These are phyloP conservation scores for Tillus elongatus DNA, from an alignment of 2,888 invertebrate genomes.

Conservation along the genomic window DNA sequence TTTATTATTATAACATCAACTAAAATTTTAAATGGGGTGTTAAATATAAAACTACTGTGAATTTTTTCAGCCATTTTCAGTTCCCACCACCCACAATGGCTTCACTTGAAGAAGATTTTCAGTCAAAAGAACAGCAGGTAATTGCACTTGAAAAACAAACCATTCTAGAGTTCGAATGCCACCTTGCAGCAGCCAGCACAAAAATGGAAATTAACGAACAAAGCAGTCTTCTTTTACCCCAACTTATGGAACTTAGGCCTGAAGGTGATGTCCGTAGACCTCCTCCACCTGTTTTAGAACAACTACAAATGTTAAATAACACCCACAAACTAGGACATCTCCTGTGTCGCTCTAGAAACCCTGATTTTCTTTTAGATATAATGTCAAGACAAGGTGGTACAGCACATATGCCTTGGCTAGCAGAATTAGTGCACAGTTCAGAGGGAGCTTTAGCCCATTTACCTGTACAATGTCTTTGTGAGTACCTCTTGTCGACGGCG, in stretches of 20 bases:
- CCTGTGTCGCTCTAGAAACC: slow-evolving; percentile 78
- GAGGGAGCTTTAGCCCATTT: slow-evolving; percentile 79
- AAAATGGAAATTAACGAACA: slow-evolving; percentile 85
- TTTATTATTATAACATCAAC: too few species aligned
- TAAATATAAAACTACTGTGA: slow-evolving; percentile 1
- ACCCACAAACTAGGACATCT: slow-evolving; percentile 78
- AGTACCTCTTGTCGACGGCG: slow-evolving; percentile 72
- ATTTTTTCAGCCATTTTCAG: slow-evolving; percentile 50
- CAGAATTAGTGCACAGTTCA: slow-evolving; percentile 84
- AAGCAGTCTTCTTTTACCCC: slow-evolving; percentile 74
- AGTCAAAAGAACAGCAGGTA: slow-evolving; percentile 58
- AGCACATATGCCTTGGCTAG: slow-evolving; percentile 95
- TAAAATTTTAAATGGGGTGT: background rate
- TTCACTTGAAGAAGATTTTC: slow-evolving; percentile 49
- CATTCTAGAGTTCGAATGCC: slow-evolving; percentile 82
- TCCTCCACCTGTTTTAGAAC: slow-evolving; percentile 66
- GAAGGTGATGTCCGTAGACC: slow-evolving; percentile 75
- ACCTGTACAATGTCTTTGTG: slow-evolving; percentile 96
- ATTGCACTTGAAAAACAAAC: slow-evolving; percentile 63
- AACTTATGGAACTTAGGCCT: slow-evolving; percentile 80
- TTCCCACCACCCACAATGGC: slow-evolving; percentile 64
- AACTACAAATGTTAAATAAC: slow-evolving; percentile 66
- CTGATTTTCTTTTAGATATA: slow-evolving; percentile 85
- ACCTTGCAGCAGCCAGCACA: slow-evolving; percentile 82
- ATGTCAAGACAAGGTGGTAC: slow-evolving; percentile 73